Base-by-base conservation (phyloP, 2,888 invertebrate genomes). In the Lochmaea capreae region DNA sequence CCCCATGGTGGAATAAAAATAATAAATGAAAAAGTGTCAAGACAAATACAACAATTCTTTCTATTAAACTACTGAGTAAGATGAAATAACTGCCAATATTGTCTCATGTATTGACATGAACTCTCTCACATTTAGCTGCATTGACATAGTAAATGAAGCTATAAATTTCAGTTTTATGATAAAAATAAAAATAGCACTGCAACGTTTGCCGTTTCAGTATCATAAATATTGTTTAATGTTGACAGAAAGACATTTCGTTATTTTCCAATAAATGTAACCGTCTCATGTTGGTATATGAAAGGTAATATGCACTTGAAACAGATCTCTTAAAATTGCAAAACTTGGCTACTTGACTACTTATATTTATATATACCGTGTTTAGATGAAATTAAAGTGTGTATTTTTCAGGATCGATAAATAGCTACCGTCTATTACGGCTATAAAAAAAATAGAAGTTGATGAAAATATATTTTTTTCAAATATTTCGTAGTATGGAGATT, bases 221-320 rank as follows among this genome's bases (percentile, higher is more conserved):
- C 61, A 71, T 76, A 76, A 76, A 76, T 76, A 76, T 73, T 62
- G 46, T 76, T 75, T 75, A 66, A 76, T 68, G 73, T 72, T 75
- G 76, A 72, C 72, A 70, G 74, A 57, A 69, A 43, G 54, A 12
- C 70, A 66, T 74, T 72, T 46, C 43, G 62, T 72, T 70, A 72
- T 76, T 72, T 74, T 39, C 58, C 65, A 68, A 65, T 73, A 73
- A 68, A 73, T 73, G 57, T 59, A 63, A 65, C 68, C 42, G 63
- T 62, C 62, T 57, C 59, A 52, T 73, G 43, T 43, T 16, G 42
- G 18, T 70, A 61, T 18, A 76, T 67, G 62, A 39, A 57, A 71
- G 70, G 61, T 65, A 68, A 69, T 68, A 58, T 76, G 76, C 69
- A 68, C 71, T 74, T 67, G 68, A 66, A 68, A 61, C 63, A n/a